phyloP scores from a whole-genome alignment of 2,888 invertebrate genomes.

The Elegia similella region DNA sequence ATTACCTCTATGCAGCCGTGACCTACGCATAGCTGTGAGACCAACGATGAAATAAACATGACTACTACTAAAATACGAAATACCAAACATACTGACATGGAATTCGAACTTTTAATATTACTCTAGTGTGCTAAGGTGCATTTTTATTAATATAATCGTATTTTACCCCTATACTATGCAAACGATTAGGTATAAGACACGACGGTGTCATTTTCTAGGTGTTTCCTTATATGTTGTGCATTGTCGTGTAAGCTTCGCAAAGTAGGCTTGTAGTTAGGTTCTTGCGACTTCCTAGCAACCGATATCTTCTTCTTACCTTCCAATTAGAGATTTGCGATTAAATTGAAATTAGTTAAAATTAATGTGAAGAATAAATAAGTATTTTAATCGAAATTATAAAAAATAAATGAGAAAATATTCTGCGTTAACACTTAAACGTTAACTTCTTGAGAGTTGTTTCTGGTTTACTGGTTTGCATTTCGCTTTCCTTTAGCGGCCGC shows the following conservation, averaged over 20 bases:
- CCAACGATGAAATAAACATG: slow-evolving; percentile 25
- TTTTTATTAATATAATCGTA: slow-evolving; percentile 75
- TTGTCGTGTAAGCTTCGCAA: slow-evolving; percentile 71
- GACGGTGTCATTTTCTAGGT: slow-evolving; percentile 67
- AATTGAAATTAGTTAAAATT: slow-evolving; percentile 57
- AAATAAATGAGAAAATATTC: slow-evolving; percentile 35
- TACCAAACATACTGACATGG: slow-evolving; percentile 32
- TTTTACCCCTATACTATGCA: slow-evolving; percentile 72
- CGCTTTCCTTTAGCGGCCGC: not conserved
- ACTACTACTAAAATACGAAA: no score
- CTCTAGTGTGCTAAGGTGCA: slow-evolving; percentile 70
- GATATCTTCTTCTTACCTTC: slow-evolving; percentile 74
- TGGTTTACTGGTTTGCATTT: slow-evolving; percentile 15
- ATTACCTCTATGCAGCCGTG: slow-evolving; percentile 38
- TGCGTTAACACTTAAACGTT: not conserved
- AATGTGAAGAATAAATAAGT: slow-evolving; percentile 58
- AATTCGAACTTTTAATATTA: slow-evolving; percentile 64
- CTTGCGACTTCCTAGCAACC: slow-evolving; percentile 76
- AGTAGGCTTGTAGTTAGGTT: slow-evolving; percentile 76
- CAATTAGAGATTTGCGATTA: slow-evolving; percentile 68
- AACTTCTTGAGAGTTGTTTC: slow-evolving; percentile 17
- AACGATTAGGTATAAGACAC: slow-evolving; percentile 69
- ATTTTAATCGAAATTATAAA: slow-evolving; percentile 49
- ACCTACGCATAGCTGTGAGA: slow-evolving; percentile 39
- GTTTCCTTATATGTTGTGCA: slow-evolving; percentile 75